A percentile compares a stretch with the other conserved stretches of the same genome.
These are phyloP conservation scores for Colaptes auratus DNA, from an alignment of 2,113 vertebrate species.

Conservation along the genomic window DNA sequence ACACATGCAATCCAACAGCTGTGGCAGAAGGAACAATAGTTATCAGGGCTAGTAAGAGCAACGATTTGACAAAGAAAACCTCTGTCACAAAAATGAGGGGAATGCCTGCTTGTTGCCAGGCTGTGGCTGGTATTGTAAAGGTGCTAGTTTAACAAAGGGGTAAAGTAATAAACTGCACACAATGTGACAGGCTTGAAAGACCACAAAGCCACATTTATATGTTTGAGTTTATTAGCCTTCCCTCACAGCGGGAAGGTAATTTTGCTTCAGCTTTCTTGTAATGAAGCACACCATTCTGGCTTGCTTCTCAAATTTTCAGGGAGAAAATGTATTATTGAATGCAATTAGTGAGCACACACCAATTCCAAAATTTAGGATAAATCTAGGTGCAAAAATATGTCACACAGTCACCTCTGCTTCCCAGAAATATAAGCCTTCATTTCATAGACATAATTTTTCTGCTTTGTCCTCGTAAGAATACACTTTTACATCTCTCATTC, in stretches of 20 bases:
- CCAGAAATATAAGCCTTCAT: background rate
- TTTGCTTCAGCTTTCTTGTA: background rate
- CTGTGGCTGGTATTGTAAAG: background rate
- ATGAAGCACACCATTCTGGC: background rate
- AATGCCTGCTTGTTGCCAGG: background rate
- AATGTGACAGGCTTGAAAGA: background rate
- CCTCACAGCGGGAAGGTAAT: background rate
- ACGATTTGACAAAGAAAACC: background rate
- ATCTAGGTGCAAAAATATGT: background rate
- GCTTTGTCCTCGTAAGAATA: background rate
- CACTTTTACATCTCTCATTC: background rate
- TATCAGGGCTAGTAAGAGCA: background rate
- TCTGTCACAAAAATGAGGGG: background rate
- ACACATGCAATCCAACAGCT: background rate
- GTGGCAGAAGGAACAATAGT: background rate
- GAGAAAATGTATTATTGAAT: background rate
- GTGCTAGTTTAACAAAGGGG: background rate
- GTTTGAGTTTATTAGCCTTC: slow-evolving; percentile 14
- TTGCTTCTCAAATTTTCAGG: background rate
- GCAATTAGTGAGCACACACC: background rate
- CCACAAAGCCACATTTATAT: background rate
- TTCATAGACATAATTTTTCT: background rate
- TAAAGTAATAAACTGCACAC: slow-evolving; percentile 1
- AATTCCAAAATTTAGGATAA: background rate
- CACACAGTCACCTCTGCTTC: background rate